These are phyloP conservation scores for Eristalis arbustorum DNA, from an alignment of 2,888 invertebrate species.

Conservation along the genomic window DNA sequence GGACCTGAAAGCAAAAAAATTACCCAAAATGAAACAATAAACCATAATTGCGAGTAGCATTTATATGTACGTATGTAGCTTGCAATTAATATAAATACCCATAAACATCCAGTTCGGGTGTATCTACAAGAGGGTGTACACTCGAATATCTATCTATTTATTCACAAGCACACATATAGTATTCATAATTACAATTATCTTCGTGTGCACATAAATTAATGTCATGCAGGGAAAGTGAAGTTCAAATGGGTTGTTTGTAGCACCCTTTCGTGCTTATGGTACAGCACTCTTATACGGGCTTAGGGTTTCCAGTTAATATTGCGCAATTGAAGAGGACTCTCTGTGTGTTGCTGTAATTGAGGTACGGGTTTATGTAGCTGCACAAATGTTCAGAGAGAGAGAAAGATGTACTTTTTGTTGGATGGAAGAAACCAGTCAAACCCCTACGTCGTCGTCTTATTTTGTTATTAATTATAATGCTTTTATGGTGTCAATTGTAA, in stretches of 20 bases:
- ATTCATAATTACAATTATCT: slow-evolving; percentile 66
- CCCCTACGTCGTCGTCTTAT: slow-evolving; percentile 35
- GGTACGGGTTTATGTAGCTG: slow-evolving; percentile 35
- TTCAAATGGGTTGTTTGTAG: slow-evolving; percentile 25
- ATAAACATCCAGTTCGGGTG: neutral
- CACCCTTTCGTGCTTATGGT: slow-evolving; percentile 20
- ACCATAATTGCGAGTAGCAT: slow-evolving; percentile 34
- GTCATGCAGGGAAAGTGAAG: slow-evolving; percentile 32
- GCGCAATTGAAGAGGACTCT: slow-evolving; percentile 61
- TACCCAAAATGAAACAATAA: slow-evolving; percentile 44
- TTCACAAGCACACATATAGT: slow-evolving; percentile 10
- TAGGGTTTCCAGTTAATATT: slow-evolving; percentile 53
- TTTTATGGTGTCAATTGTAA: slow-evolving; percentile 62
- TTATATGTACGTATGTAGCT: slow-evolving; percentile 16
- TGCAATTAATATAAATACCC: slow-evolving; percentile 23
- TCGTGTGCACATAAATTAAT: slow-evolving; percentile 64
- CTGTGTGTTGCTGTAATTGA: slow-evolving; percentile 51
- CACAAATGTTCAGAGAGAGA: slow-evolving; percentile 39
- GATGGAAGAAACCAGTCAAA: slow-evolving; percentile 12
- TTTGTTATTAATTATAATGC: slow-evolving; percentile 68
- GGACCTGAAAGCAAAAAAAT: slow-evolving; percentile 73
- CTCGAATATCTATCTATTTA: neutral
- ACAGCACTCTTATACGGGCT: slow-evolving; percentile 42
- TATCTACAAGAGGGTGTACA: neutral
- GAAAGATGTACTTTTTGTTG: neutral